Conservation (phyloP, 1,140 invertebrate species). For the Chymomyza costata region DNA sequence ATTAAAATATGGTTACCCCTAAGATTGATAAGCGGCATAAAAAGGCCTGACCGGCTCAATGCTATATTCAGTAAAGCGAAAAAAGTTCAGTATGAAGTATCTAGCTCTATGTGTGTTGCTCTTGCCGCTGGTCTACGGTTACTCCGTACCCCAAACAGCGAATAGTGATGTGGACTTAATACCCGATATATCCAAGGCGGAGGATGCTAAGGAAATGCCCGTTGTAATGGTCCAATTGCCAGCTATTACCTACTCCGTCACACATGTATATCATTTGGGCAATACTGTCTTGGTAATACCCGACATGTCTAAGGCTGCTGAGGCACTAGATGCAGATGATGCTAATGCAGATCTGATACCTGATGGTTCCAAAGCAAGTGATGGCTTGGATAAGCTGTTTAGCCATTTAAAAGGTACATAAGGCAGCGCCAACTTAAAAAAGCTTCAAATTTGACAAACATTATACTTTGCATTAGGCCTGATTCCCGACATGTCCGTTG, state of each 20-base stretch:
- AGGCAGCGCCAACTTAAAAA: too few relatives aligned
- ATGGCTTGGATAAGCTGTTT: too few relatives aligned
- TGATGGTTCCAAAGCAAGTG: constrained; percentile 29
- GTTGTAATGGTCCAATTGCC: neutral
- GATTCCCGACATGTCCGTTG: constrained; percentile 46
- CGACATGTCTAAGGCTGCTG: too few relatives aligned
- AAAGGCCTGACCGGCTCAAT: constrained; percentile 15
- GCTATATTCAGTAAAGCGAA: constrained; percentile 17
- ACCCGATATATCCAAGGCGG: constrained; percentile 2
- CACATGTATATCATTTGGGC: too few relatives aligned
- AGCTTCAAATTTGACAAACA: too few relatives aligned
- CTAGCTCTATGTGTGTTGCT: constrained; percentile 42
- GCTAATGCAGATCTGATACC: constrained; percentile 34
- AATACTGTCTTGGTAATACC: too few relatives aligned
- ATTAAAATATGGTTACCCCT: neutral
- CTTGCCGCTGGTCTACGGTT: constrained; percentile 49
- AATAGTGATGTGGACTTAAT: constrained; percentile 8
- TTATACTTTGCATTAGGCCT: too few relatives aligned
- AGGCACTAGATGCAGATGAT: too few relatives aligned
- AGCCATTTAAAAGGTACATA: too few relatives aligned
- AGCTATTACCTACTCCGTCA: too few relatives aligned
- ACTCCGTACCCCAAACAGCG: constrained; percentile 11
- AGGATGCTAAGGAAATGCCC: constrained; percentile 9
- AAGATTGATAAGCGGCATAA: constrained; percentile 32
- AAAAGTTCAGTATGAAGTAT: constrained; percentile 40